Conservation (phyloP, 2,113 vertebrate genomes). For the Onychorhynchus coronatus region DNA sequence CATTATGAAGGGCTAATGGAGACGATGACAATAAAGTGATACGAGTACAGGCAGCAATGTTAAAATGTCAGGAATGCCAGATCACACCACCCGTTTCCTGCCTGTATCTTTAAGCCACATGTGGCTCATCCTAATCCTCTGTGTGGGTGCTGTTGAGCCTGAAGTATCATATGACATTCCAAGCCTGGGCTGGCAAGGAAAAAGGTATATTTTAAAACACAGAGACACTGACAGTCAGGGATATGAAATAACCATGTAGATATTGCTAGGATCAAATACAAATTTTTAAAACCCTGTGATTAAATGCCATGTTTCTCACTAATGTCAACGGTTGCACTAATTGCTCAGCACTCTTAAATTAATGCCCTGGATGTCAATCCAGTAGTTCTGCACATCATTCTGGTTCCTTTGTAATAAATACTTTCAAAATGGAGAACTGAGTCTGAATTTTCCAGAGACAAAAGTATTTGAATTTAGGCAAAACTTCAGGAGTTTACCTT, state of each 20-base stretch:
- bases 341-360: not conserved
- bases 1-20: not conserved
- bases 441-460: not conserved
- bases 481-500: not conserved
- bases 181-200: not conserved
- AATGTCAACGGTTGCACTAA: not conserved
- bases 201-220: not conserved
- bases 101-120: not conserved
- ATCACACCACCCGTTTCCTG: not conserved
- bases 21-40: not conserved
- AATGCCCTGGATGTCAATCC: not conserved
- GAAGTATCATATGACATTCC: not conserved
- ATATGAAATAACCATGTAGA: not conserved
- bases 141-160: not conserved
- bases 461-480: not conserved
- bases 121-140: not conserved
- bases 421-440: not conserved
- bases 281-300: not conserved
- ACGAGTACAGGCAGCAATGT: not conserved
- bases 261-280: not conserved
- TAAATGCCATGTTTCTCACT: not conserved
- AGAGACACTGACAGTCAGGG: not conserved
- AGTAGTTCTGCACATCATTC: not conserved
- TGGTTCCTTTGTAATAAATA: not conserved
- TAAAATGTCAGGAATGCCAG: not conserved